Percentiles rank a stretch among this genome's conserved stretches.
Evolutionary conservation across 2,888 invertebrate genomes (phyloP).

Genomic region (Trachelus tabidus): DNA sequence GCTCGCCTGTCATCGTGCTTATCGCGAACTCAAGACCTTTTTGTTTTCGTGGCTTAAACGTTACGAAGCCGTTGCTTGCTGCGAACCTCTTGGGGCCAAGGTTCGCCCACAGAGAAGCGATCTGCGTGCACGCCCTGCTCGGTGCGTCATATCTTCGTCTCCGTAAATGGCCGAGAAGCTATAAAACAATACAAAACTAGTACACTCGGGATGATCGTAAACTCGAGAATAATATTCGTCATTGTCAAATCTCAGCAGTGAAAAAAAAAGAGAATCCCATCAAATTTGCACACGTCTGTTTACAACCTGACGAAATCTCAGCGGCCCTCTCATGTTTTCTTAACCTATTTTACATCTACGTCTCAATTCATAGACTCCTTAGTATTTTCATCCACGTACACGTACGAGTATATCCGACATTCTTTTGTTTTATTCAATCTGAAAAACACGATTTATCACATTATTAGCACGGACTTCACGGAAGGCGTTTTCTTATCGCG

Average conservation of each 20-base stretch:
- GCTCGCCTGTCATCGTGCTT: not conserved
- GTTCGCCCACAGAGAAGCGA: slow-evolving; percentile 17
- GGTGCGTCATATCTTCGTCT: slow-evolving; percentile 11
- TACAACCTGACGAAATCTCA: not conserved
- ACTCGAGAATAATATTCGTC: no score
- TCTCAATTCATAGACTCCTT: no score
- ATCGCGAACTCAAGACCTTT: no score
- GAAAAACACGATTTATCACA: no score
- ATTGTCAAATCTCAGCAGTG: no score
- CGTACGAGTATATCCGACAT: not conserved
- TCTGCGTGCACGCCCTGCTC: slow-evolving; percentile 27
- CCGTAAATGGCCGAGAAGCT: no score
- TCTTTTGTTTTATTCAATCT: no score
- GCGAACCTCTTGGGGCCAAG: slow-evolving; percentile 18
- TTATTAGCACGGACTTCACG: no score
- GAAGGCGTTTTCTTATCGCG: no score
- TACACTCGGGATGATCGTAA: no score
- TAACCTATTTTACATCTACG: not conserved
- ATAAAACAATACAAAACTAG: no score
- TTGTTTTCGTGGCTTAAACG: not conserved
- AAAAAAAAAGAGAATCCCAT: no score
- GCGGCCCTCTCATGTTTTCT: not conserved
- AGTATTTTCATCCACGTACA: not conserved
- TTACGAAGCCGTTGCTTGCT: not conserved
- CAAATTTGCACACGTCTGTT: not conserved